Percentiles rank a stretch among this genome's conserved stretches.
These are phyloP conservation scores for Lamprotornis superbus DNA, from an alignment of 2,113 vertebrate genomes.

Conservation along the genomic window DNA sequence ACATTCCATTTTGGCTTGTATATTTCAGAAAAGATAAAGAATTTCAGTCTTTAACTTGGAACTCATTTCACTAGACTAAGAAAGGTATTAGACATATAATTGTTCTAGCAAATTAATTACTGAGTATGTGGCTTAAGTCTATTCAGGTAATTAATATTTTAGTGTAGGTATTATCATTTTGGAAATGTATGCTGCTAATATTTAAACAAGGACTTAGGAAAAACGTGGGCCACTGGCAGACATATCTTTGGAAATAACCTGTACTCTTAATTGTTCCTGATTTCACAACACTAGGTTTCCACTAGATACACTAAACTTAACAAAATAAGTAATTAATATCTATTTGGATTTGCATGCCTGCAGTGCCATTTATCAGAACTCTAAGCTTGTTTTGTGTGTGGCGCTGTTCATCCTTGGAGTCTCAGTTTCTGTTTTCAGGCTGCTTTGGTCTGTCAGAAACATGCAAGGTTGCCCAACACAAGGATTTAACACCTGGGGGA, in stretches of 20 bases:
- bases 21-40: slow-evolving; percentile 26
- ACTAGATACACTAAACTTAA: neutral
- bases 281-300: neutral
- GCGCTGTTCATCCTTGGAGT: neutral
- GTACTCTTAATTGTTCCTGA: neutral
- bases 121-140: neutral
- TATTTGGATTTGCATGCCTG: neutral
- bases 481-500: neutral
- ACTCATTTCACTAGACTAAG: neutral
- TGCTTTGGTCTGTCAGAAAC: neutral
- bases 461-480: rapidly evolving
- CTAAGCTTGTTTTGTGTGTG: neutral
- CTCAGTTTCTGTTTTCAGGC: neutral
- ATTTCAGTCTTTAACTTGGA: neutral
- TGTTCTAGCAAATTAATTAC: neutral
- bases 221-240: neutral
- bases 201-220: neutral
- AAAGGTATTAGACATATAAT: neutral
- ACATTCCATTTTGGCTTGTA: slow-evolving; percentile 40
- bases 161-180: neutral
- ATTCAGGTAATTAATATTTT: neutral
- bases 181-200: neutral
- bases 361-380: neutral
- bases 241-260: neutral
- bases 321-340: neutral